Percentiles rank a stretch among this genome's conserved stretches.
Evolutionary conservation across 2,888 invertebrate species (phyloP).

Genomic region (Euplagia quadripunctaria): DNA sequence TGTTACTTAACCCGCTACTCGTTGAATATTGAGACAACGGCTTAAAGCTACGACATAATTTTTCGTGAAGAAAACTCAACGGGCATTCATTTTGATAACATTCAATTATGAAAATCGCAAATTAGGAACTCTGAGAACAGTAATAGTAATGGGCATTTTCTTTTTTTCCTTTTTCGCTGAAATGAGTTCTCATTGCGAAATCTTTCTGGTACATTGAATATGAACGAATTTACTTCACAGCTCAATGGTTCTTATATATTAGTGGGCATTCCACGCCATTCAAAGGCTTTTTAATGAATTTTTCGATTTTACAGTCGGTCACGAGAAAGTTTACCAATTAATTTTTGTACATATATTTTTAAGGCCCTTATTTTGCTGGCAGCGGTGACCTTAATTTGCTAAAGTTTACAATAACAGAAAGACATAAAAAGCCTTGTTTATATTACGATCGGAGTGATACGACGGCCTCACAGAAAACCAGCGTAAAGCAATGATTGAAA

Average conservation of each 20-base stretch:
- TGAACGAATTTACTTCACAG: conserved; percentile 67
- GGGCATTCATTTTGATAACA: conserved; percentile 70
- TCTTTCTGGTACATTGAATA: conserved; percentile 65
- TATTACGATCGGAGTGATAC: too few species aligned
- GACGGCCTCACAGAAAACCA: too few species aligned
- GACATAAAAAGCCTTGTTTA: too few species aligned
- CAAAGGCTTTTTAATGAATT: conserved; percentile 52
- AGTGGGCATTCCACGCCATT: conserved; percentile 53
- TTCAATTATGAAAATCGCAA: conserved; percentile 74
- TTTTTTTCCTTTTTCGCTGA: conserved; percentile 34
- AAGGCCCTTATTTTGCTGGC: too few species aligned
- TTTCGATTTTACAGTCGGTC: conserved; percentile 23
- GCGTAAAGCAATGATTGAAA: too few species aligned
- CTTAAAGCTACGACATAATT: conserved; percentile 52
- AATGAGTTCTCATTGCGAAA: conserved; percentile 56
- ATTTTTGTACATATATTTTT: background rate
- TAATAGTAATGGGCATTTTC: conserved; percentile 49
- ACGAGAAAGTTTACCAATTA: background rate
- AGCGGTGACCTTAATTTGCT: background rate
- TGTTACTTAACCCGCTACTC: background rate
- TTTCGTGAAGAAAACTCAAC: conserved; percentile 60
- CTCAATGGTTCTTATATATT: conserved; percentile 61
- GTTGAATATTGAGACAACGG: background rate
- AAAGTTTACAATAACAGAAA: background rate
- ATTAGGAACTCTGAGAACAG: conserved; percentile 56